Conservation (phyloP, 2,113 vertebrate genomes). For the Patagioenas fasciata region DNA sequence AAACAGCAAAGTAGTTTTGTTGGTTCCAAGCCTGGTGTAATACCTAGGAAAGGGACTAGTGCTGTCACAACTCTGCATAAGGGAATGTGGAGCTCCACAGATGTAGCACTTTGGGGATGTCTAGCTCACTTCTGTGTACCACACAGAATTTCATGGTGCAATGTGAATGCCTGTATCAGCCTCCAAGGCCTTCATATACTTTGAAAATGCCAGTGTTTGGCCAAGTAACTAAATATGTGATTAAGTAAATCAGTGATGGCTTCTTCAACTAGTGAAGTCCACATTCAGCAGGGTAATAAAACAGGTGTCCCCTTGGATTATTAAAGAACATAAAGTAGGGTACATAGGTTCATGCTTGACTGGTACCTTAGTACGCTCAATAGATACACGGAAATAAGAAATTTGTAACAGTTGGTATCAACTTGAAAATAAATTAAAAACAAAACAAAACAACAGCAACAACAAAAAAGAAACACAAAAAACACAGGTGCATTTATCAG, state of each 20-base stretch:
- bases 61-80: background rate
- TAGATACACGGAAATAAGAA: background rate
- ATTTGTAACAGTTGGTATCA: background rate
- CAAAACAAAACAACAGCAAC: background rate
- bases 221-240: background rate
- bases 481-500: background rate
- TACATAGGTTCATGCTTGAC: background rate
- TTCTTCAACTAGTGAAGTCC: background rate
- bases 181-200: background rate
- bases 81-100: accelerated
- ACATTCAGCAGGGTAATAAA: background rate
- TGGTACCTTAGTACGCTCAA: background rate
- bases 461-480: background rate
- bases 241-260: background rate
- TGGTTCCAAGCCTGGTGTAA: background rate
- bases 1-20: background rate
- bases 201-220: background rate
- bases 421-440: background rate
- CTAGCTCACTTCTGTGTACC: accelerated
- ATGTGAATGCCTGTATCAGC: background rate
- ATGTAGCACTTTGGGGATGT: background rate
- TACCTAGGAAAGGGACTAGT: background rate
- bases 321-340: background rate
- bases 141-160: accelerated
- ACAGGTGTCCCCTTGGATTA: background rate